Evolutionary conservation across 1,140 invertebrate species (phyloP), one percentile per base, ranked within the genome.

Genomic region (Bombyx mandarina): DNA sequence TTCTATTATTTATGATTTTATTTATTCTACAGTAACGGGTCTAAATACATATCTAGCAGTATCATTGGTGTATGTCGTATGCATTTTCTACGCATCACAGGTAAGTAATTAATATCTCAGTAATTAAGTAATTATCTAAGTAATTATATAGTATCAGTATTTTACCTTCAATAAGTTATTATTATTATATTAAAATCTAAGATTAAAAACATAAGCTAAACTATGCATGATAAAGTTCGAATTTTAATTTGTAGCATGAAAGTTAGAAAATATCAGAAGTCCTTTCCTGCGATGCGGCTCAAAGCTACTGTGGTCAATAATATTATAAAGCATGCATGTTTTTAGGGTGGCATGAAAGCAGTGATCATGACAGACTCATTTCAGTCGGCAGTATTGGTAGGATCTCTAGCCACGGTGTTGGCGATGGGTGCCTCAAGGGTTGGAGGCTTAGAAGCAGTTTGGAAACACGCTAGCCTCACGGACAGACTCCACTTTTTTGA

Each of bases 351-450:
- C 10, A 95, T 98, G 92, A 98, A 98, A 88, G 96, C 96, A 7
- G 96, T 98, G 3, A 95, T 98, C 73, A 96, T 96, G 92, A 96
- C 96, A 0, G 97, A 98, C 81, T 93, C 95, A 0, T 96, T 98
- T 76, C 97, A 95, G 81, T 83, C 86, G 22, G 82, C 73, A 2
- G 85, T 89, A 5, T 62, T 89, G 8, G 35, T 89, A 2, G 82
- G 84, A 0, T 97, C 96, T 0, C 83, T 98, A 43, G 87, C 96
- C 1, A 86, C 93, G 1, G 91, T 97, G 1, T 79, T 95, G 4
- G 89, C 92, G 0, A 86, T 94, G 69, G 96, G 96, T 0, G 85
- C 91, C 45, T 79, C 84, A 10, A 91, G 92, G 61, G 89, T 91
- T 7, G 96, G 95, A 7, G 95, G 93, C 45, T 86, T 91, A 3